Evolutionary conservation across 2,797 vertebrate species (phyloP), one percentile per base, ranked within the genome.

Genomic region (Micromesistius poutassou): DNA sequence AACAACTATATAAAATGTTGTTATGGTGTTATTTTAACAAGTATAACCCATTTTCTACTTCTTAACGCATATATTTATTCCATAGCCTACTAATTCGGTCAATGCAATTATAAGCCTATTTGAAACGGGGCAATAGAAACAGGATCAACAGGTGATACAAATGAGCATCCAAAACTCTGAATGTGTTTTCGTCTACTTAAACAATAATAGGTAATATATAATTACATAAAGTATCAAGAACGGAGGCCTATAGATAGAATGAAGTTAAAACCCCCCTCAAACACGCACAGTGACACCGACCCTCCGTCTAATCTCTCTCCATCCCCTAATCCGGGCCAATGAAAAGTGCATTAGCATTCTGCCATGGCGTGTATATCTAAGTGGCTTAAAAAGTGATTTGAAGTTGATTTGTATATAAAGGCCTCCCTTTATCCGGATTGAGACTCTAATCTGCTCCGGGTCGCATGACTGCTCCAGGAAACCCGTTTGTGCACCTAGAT

Each of bases 371-470:
- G 93, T 95, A 95, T 94, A 93, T 95, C 93, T 95, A 95, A 95
- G 95, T 95, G 94, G 95, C 94, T 95, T 95, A 95, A 94, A 95
- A 96, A 95, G 94, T 95, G 95, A 95, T 95, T 95, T 95, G 94
- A 95, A 95, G 95, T 95, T 94, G 95, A 96, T 95, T 96, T 96
- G 95, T 95, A 94, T 95, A 95, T 95, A 96, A 96, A 95, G 94
- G 93, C 92, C 88, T 86, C 93, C 90, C 93, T 95, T 95, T 95
- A 96, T 95, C 95, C 93, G 94, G 95, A 96, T 96, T 95, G 94
- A 80, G 88, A 86, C 87, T 92, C 91, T 95, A 96, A 96, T 96
- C 95, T 95, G 92, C 94, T 95, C 93, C 89, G 94, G 93, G 94
- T 94, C 93, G 95, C 95, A 94, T 95, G 95, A 95, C 93, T 95